Evolutionary conservation across 2,888 invertebrate genomes (phyloP), one percentile per base, ranked within the genome.

Genomic region (Netelia inedita): DNA sequence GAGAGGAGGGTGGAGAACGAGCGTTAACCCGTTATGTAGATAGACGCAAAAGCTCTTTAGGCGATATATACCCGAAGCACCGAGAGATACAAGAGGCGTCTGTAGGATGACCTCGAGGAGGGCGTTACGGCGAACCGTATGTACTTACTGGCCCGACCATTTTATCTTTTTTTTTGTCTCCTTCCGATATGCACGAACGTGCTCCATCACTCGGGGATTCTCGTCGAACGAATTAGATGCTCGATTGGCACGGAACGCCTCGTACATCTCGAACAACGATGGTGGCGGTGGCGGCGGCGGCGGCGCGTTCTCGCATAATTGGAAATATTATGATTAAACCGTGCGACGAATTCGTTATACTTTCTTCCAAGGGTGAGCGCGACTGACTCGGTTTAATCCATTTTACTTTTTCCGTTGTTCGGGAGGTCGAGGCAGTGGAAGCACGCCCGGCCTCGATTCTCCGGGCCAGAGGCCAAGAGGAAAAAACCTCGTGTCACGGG

Each of bases 291-390:
- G 28, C 2, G 11, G 46, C 53, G n/a, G 28, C 2, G 11, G 46
- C 53, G n/a, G 63, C 14, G 50, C 68, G 83, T 72, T 75, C 73
- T 81, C 68, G 86, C 55, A 84, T 87, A 89, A 90, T 91, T 89
- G 89, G 83, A 90, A 90, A 90, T 89, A 91, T 91, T 89, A 90
- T 90, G 91, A 91, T 90, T 89, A 90, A 91, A 87, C 82, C 85
- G 85, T 83, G 80, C 85, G 69, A 74, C 73, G 80, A 85, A 74
- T 83, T 81, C 79, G 71, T 66, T 75, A 79, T 71, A 65, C 63
- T 68, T 19, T 43, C 61, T 63, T 75, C 10, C 28, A 23, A 16
- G 41, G 21, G 8, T 35, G n/a, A n/a, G n/a, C n/a, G 50, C 50
- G n/a, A 1, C n/a, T 3, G 14, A 46, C 16, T 16, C 61, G 68